Evolutionary conservation across 92 coral and sea anemone species (phyloP), one percentile per base, ranked within the genome.

Genomic region (Palythoa grandis): DNA sequence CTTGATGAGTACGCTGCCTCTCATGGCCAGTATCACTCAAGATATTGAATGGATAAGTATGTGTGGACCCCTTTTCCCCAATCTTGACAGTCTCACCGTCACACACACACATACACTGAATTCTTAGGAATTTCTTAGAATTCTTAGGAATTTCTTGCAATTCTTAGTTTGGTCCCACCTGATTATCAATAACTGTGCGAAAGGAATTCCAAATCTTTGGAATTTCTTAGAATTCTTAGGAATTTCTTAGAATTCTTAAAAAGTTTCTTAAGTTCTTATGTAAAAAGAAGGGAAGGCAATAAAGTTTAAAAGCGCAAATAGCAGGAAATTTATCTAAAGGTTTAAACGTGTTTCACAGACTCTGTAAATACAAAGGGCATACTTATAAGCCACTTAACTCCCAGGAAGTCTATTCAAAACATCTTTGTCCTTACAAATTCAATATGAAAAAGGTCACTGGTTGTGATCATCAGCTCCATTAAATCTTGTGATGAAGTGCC

Each of bases 1-100:
- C 83, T 58, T 60, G 57, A 66, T 75, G 60, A 48, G 57, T 85
- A 37, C 72, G 70, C 69, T 15, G 13, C 43, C 52, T 53, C 38
- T 66, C 71, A 8, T 66, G 71, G 74, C 88, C 82, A 60, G 77
- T 76, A 20, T 37, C 29, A 29, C 48, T 76, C 19, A 13, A 25
- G 25, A 47, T 40, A 29, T 76, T 29, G 17, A 52, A 76, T n/a
- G 80, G 80, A 76, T 50, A 76, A 50, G 80, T 23, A 43, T 53
- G 80, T 54, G 57, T 52, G 24, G 57, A 56, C 17, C 80, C 80
- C 57, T 56, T 54, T 13, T 68, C 58, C 10, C 82, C 72, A 40
- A 71, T 77, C 43, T 86, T 86, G 17, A 89, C 84, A 7, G 89
- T 89, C 40, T 88, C 71, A n/a, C 83, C 92, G 24, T 86, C 83